These are phyloP conservation scores for Metalampra italica DNA, from an alignment of 2,888 invertebrate species.

Conservation along the genomic window DNA sequence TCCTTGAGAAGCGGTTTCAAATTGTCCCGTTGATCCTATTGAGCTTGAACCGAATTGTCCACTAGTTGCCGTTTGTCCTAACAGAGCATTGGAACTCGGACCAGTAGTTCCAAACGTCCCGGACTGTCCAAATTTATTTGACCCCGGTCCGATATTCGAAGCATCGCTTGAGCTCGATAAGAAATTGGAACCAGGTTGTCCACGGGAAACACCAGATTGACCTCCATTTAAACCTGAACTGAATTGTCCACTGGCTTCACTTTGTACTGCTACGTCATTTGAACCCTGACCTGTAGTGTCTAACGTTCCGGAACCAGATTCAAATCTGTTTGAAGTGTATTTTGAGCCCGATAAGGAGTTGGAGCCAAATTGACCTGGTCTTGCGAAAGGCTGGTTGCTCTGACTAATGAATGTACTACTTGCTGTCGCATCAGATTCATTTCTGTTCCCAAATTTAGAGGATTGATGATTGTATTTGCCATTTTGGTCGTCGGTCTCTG, in stretches of 20 bases:
- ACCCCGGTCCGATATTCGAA: background rate
- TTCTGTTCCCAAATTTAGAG: constrained; percentile 40
- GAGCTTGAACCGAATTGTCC: background rate
- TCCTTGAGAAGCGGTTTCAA: background rate
- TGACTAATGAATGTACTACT: constrained; percentile 48
- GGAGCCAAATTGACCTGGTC: constrained; percentile 16
- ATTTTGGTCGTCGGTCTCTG: constrained; percentile 39
- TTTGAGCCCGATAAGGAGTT: background rate
- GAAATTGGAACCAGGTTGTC: constrained; percentile 1
- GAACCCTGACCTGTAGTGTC: background rate
- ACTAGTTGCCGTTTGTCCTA: background rate
- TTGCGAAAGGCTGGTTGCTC: constrained; percentile 34
- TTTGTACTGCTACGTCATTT: background rate
- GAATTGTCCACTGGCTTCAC: background rate
- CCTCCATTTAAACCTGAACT: background rate
- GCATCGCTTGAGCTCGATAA: background rate
- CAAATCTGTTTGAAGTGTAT: background rate
- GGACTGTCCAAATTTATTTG: background rate
- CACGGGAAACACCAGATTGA: background rate
- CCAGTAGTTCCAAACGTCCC: background rate
- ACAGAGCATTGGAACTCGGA: background rate
- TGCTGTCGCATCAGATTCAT: constrained; percentile 34
- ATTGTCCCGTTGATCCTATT: background rate
- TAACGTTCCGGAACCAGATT: background rate
- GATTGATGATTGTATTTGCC: constrained; percentile 45